A percentile compares a stretch with the other conserved stretches of the same genome.
phyloP scores from a whole-genome alignment of 2,113 vertebrate species.

The Crotalus viridis region DNA sequence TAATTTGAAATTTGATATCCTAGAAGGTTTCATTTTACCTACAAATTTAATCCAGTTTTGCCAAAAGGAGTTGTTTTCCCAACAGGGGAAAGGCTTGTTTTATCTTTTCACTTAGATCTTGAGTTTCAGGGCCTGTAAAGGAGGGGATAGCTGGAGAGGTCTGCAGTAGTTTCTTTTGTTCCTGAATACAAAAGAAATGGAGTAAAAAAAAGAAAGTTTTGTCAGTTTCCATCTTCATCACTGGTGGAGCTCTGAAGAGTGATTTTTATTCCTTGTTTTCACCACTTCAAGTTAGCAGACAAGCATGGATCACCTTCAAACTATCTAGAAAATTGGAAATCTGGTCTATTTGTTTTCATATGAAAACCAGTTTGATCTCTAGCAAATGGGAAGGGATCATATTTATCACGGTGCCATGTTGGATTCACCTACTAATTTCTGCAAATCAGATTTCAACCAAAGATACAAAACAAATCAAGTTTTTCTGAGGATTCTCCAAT shows the following conservation, averaged over 20 bases:
- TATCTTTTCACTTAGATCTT: background rate
- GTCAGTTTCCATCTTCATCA: background rate
- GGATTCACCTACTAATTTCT: background rate
- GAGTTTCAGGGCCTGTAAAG: background rate
- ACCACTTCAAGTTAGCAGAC: background rate
- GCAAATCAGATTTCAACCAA: background rate
- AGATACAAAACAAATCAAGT: background rate
- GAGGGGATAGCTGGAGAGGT: background rate
- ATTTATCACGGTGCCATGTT: background rate
- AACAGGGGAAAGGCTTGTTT: background rate
- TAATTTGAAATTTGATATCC: background rate
- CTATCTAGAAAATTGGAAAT: background rate
- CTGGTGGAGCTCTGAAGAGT: background rate
- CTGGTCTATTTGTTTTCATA: background rate
- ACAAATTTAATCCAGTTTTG: background rate
- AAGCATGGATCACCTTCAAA: background rate
- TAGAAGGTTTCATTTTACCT: background rate
- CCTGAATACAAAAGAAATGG: background rate
- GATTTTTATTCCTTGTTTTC: background rate
- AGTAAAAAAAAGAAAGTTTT: background rate
- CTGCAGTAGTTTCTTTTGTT: background rate
- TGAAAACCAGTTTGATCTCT: background rate
- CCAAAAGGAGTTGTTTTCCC: background rate
- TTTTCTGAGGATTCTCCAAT: background rate
- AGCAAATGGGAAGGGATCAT: background rate